phyloP scores from a whole-genome alignment of 2,888 invertebrate species.

The Cerceris rybyensis region DNA sequence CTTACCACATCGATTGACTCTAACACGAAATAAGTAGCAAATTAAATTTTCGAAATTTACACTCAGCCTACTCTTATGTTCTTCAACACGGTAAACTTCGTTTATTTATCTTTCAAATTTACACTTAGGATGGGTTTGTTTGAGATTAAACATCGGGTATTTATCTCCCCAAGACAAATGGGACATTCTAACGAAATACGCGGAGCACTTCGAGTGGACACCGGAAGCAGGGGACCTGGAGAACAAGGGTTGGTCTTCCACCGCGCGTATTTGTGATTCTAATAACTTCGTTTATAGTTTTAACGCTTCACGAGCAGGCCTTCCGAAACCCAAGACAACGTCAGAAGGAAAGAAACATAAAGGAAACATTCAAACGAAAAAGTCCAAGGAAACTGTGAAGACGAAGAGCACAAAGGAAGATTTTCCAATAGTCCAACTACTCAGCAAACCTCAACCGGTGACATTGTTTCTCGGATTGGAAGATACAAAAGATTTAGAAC shows the following conservation, averaged over 20 bases:
- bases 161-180: slow-evolving; percentile 69
- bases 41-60: background rate
- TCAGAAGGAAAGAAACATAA: slow-evolving; percentile 11
- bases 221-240: slow-evolving; percentile 12
- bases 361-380: slow-evolving; percentile 20
- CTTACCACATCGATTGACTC: too few relatives aligned
- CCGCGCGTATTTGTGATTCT: slow-evolving; percentile 1
- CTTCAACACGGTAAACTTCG: background rate
- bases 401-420: slow-evolving; percentile 13
- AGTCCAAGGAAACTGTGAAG: slow-evolving; percentile 1
- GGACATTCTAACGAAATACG: slow-evolving; percentile 69
- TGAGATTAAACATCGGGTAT: slow-evolving; percentile 59
- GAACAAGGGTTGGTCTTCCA: slow-evolving; percentile 14
- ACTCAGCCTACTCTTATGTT: background rate
- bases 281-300: slow-evolving; percentile 15
- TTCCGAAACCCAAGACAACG: background rate
- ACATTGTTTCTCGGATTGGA: slow-evolving; percentile 58
- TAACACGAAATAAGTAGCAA: too few relatives aligned
- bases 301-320: slow-evolving; percentile 21
- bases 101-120: background rate
- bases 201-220: slow-evolving; percentile 62
- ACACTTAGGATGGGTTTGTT: slow-evolving; percentile 67
- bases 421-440: slow-evolving; percentile 16
- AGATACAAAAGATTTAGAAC: slow-evolving; percentile 53
- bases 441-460: slow-evolving; percentile 46